Evolutionary conservation across 1,140 invertebrate genomes (phyloP).

Genomic region (Drosophila quadrilineata): DNA sequence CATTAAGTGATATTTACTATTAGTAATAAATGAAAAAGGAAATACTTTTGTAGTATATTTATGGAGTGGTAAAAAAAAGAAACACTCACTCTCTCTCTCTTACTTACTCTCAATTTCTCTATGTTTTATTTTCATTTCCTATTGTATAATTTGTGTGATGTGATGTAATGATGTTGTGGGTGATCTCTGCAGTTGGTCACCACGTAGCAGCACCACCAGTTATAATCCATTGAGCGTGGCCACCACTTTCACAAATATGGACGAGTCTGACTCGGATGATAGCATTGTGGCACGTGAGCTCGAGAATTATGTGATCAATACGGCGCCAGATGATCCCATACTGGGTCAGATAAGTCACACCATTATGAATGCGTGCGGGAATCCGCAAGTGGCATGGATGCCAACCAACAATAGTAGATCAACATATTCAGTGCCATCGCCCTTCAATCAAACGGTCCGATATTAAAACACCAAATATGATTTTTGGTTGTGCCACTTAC

Average conservation of each 20-base stretch:
- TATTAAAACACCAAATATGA: constrained; percentile 5
- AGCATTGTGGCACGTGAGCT: constrained; percentile 38
- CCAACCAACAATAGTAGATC: constrained; percentile 11
- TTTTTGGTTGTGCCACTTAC: constrained; percentile 37
- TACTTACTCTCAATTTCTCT: constrained; percentile 27
- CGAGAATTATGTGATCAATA: constrained; percentile 20
- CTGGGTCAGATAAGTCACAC: constrained; percentile 38
- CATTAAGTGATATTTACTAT: not conserved
- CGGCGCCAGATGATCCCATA: constrained; percentile 43
- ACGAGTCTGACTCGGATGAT: constrained; percentile 68
- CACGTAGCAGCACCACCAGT: constrained; percentile 28
- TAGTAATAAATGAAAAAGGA: constrained; percentile 7
- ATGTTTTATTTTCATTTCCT: constrained; percentile 70
- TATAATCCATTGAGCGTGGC: constrained; percentile 30
- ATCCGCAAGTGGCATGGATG: constrained; percentile 13
- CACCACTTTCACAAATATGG: constrained; percentile 31
- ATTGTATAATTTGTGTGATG: constrained; percentile 50
- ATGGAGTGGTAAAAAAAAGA: constrained; percentile 19
- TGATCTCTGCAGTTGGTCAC: constrained; percentile 43
- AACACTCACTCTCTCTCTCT: too few relatives aligned
- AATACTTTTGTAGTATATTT: constrained; percentile 7
- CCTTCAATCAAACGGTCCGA: constrained; percentile 34
- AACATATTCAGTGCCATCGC: constrained; percentile 40
- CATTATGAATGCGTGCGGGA: constrained; percentile 26
- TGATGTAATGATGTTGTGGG: constrained; percentile 32